Conservation (phyloP, 2,113 vertebrate species). For the Murina feae region DNA sequence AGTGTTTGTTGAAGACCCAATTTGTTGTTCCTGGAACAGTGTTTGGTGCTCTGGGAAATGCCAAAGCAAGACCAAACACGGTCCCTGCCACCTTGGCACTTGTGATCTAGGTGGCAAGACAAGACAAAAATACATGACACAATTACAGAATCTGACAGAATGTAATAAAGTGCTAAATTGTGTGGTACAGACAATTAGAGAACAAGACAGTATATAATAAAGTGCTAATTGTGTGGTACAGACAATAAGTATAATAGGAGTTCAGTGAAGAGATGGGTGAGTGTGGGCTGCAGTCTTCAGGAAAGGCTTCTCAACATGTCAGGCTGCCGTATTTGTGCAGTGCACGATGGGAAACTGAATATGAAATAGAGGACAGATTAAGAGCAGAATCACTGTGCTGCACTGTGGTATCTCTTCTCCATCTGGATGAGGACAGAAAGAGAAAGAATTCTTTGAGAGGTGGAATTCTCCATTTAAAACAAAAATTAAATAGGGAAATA, state of each 20-base stretch:
- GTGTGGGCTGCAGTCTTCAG: slow-evolving; percentile 71
- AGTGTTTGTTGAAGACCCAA: background rate
- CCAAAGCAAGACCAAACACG: background rate
- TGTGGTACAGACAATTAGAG: slow-evolving; percentile 73
- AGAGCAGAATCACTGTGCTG: background rate
- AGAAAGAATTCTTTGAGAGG: slow-evolving; percentile 9
- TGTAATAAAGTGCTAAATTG: slow-evolving; percentile 70
- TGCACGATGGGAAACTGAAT: slow-evolving; percentile 57
- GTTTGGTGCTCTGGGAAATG: background rate
- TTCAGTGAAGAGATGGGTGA: slow-evolving; percentile 63
- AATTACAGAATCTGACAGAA: slow-evolving; percentile 70
- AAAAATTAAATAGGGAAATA: background rate
- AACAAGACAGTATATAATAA: slow-evolving; percentile 73
- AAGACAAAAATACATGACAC: slow-evolving; percentile 64
- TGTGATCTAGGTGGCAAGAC: slow-evolving; percentile 41
- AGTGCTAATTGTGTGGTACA: slow-evolving; percentile 74
- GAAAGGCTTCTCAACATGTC: slow-evolving; percentile 64
- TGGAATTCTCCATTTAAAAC: background rate
- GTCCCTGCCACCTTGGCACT: background rate
- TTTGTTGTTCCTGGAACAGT: background rate
- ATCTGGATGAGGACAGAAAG: background rate
- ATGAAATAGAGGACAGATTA: slow-evolving; percentile 23
- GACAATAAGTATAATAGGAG: slow-evolving; percentile 73
- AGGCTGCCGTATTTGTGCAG: slow-evolving; percentile 41
- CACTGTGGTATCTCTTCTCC: background rate